Evolutionary conservation across 37 sponge, comb jelly and placozoan genomes (phyloP), one percentile per base, ranked within the genome.

Genomic region (Spongilla lacustris): DNA sequence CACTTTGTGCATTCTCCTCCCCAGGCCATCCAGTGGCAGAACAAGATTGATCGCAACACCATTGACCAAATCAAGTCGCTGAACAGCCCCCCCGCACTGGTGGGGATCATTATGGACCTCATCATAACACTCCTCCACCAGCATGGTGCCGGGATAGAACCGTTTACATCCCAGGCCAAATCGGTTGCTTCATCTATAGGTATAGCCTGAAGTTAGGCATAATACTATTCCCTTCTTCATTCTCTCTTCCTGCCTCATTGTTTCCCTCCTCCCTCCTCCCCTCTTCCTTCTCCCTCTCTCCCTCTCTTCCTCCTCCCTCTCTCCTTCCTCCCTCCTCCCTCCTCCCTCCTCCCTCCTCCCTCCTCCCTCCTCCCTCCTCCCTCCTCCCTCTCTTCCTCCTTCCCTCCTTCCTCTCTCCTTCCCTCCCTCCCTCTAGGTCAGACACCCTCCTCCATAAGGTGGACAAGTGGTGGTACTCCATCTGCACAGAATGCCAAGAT

Each of bases 21-120:
- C 11, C 68, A 90, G 84, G 90, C 82, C 36, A 68, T 31, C n/a
- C 38, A 74, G 22, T 87, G 77, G 79, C 81, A 87, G 73, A 69
- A 68, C 78, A 93, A 85, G 79, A 96, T 96, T 30, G 94, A 96
- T 77, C 80, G 96, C 0, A 96, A 93, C 36, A 88, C 85, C 0
- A 86, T 96, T 9, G 96, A 96, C 76, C 91, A 90, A 67, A 84
- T 96, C 49, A 93, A 93, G 73, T 37, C 75, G 10, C 89, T 96
- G 19, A 82, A 82, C 69, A 93, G 68, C 73, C 96, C 96, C 37
- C 96, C 96, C 4, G 35, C 58, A 1, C 75, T 96, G 26, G 92
- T 96, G 9, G 88, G 91, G 25, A 78, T 69, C 2, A 84, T 93
- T 26, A 93, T 96, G 94, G 94, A 96, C 28, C 75, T 96, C 36